These are phyloP conservation scores for Lomographa bimaculata DNA, from an alignment of 2,888 invertebrate genomes.

Conservation along the genomic window DNA sequence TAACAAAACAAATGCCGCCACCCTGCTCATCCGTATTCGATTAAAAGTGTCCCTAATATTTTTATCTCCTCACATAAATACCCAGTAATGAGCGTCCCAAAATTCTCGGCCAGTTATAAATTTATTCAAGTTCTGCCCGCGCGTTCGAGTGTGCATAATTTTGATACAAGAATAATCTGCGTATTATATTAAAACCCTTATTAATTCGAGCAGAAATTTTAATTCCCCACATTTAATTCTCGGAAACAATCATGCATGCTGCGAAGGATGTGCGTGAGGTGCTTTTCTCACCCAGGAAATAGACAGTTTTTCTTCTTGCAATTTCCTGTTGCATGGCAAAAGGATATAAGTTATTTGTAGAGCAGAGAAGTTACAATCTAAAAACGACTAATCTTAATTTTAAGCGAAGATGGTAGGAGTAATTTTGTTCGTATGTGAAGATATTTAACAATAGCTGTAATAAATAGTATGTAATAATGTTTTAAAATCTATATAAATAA, in stretches of 20 bases:
- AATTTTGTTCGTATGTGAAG: too few relatives aligned
- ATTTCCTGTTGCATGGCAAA: constrained; percentile 63
- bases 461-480: too few relatives aligned
- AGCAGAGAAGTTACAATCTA: neutral
- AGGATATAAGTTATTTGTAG: constrained; percentile 42
- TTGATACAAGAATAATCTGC: constrained; percentile 81
- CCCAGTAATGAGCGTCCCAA: constrained; percentile 75
- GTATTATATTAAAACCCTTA: constrained; percentile 64
- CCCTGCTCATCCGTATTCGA: constrained; percentile 76
- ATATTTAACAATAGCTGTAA: too few relatives aligned
- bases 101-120: constrained; percentile 76
- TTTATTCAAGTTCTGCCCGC: constrained; percentile 72
- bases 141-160: constrained; percentile 79
- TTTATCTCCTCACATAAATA: constrained; percentile 82
- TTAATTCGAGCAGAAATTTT: constrained; percentile 57
- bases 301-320: constrained; percentile 53
- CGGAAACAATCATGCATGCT: constrained; percentile 17
- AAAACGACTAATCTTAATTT: neutral
- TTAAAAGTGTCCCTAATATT: constrained; percentile 82
- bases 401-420: too few relatives aligned
- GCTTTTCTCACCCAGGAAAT: constrained; percentile 60
- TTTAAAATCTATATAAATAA: too few relatives aligned
- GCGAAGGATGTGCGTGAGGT: constrained; percentile 13
- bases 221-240: constrained; percentile 38
- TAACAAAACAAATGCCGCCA: constrained; percentile 35